Percentiles rank a stretch among this genome's conserved stretches.
phyloP scores from a whole-genome alignment of 2,888 invertebrate species.

The Papilio gigon region DNA sequence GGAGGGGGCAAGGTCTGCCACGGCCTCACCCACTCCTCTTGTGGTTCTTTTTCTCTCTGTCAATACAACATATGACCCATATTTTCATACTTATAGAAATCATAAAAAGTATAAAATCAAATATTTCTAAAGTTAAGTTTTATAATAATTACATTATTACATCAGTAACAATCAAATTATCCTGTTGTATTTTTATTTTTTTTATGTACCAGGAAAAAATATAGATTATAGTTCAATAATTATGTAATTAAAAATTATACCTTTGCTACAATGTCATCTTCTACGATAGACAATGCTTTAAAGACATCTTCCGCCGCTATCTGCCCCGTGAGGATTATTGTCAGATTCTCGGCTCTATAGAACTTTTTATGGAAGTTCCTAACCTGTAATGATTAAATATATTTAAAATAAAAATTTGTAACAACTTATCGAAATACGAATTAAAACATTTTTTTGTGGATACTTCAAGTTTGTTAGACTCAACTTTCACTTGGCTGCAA shows the following conservation, averaged over 20 bases:
- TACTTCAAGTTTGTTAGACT: background rate
- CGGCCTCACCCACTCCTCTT: conserved; percentile 85
- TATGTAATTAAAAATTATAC: conserved; percentile 56
- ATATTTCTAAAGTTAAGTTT: no score
- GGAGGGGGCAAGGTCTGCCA: conserved; percentile 90
- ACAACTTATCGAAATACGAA: background rate
- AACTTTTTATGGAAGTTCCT: conserved; percentile 91
- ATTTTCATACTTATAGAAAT: no score
- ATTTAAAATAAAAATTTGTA: conserved; percentile 31
- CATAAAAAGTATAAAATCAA: background rate
- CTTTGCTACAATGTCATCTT: conserved; percentile 88
- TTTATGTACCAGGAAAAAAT: no score
- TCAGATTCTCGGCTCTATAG: conserved; percentile 94
- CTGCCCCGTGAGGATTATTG: conserved; percentile 91
- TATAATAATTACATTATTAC: no score
- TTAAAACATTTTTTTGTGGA: background rate
- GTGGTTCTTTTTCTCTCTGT: conserved; percentile 61
- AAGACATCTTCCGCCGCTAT: conserved; percentile 89
- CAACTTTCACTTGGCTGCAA: no score
- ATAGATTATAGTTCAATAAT: no score
- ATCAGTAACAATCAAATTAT: no score
- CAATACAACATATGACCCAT: conserved; percentile 24
- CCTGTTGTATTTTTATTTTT: no score
- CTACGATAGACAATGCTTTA: conserved; percentile 86
- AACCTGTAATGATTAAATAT: conserved; percentile 79